Conservation (phyloP, 2,113 vertebrate genomes). For the Rhinoptilus africanus region DNA sequence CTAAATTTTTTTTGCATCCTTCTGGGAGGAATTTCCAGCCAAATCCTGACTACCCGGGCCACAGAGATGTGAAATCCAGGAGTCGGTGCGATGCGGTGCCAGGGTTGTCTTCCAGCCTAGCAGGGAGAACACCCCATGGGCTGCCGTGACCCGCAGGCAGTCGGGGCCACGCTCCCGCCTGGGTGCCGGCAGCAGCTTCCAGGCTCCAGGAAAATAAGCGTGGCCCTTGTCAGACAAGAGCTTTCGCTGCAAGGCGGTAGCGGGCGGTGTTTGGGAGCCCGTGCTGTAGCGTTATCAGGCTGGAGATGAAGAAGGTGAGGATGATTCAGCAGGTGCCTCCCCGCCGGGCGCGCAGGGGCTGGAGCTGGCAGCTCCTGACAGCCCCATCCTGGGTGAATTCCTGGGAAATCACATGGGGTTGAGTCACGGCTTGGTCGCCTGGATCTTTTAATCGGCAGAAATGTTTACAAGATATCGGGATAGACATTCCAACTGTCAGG, state of each 20-base stretch:
- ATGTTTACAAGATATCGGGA: neutral
- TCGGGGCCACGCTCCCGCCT: neutral
- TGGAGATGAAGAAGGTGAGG: conserved; percentile 1
- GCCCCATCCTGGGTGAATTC: neutral
- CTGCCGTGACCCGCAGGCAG: neutral
- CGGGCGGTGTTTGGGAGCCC: neutral
- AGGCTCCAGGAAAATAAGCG: neutral
- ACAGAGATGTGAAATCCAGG: neutral
- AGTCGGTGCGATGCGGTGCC: rapidly evolving
- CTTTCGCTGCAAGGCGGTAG: neutral
- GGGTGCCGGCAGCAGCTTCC: neutral
- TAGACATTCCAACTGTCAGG: neutral
- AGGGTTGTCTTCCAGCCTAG: neutral
- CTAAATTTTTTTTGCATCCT: neutral
- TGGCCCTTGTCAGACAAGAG: neutral
- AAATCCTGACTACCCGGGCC: neutral
- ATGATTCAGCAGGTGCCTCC: conserved; percentile 36
- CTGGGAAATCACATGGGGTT: neutral
- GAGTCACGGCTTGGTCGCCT: neutral
- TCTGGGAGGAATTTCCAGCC: neutral
- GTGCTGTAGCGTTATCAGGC: neutral
- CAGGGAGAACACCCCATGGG: neutral
- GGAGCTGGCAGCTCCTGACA: neutral
- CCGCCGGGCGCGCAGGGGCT: rapidly evolving
- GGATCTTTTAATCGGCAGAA: neutral